Evolutionary conservation across 2,888 invertebrate species (phyloP), one percentile per base, ranked within the genome.

Genomic region (Formica aserva): DNA sequence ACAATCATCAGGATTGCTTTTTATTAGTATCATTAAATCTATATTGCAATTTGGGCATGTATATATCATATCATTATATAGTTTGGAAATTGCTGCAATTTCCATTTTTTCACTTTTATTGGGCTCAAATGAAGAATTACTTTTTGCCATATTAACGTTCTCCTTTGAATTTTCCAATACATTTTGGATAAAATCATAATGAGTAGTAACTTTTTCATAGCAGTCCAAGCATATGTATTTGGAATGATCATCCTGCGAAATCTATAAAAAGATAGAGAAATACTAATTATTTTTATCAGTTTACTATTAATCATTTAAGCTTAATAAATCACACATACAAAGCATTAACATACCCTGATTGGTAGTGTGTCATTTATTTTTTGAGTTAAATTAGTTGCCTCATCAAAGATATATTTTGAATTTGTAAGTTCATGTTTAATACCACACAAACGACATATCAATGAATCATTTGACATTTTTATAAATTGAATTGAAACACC

Each of bases 41-140:
- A 87, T 71, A 52, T 91, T 89, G 69, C 91, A 91, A 74, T 91
- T 91, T 18, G 91, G 91, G 71, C 91, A 91, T 15, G 84, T 71
- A 29, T 88, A 89, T 13, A 90, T 78, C 71, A 88, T 84, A 11
- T 90, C 89, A 13, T 15, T 85, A 32, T 82, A 69, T 57, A 88
- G 38, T 26, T 87, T 86, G 15, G 86, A 86, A 18, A 86, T 66
- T 8, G 85, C 57, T 26, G 75, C 41, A n/a, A 62, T 63, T 74
- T 88, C 86, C 26, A 81, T 52, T 32, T 45, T 75, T 35, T 78
- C 63, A 22, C 45, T 84, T 69, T 74, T 86, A 6, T 85, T 67
- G 3, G 67, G 26, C 52, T 85, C 72, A 32, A 84, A 62, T 3
- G 75, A 72, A 11, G 82, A 75, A 41, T 74, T 76, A 18, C 65